phyloP scores from a whole-genome alignment of 1,140 invertebrate genomes.

The Danaus melanippus region DNA sequence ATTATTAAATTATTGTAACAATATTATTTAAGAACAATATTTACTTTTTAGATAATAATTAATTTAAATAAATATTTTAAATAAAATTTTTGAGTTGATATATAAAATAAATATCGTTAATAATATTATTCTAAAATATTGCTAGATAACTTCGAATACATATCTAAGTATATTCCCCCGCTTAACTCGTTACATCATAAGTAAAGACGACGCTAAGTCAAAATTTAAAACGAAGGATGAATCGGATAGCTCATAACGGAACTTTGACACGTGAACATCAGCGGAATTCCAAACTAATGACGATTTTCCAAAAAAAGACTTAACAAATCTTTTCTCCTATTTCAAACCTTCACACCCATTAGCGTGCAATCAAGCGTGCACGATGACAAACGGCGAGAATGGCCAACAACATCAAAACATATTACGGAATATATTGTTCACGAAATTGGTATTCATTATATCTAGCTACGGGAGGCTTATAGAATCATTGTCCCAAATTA shows the following conservation, averaged over 20 bases:
- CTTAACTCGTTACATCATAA: too few relatives aligned
- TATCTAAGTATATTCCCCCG: too few relatives aligned
- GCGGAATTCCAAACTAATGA: slow-evolving; percentile 21
- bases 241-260: slow-evolving; percentile 25
- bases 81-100: too few relatives aligned
- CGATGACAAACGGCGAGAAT: slow-evolving; percentile 41
- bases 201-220: too few relatives aligned
- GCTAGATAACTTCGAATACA: too few relatives aligned
- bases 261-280: slow-evolving; percentile 22
- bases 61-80: too few relatives aligned
- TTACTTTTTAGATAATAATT: too few relatives aligned
- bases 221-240: slow-evolving; percentile 4
- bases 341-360: slow-evolving; percentile 40
- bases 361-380: slow-evolving; percentile 38
- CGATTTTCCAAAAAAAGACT: slow-evolving; percentile 23
- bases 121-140: too few relatives aligned
- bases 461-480: slow-evolving; percentile 48
- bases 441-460: slow-evolving; percentile 54
- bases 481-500: slow-evolving; percentile 36
- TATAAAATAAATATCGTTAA: too few relatives aligned
- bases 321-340: slow-evolving; percentile 36
- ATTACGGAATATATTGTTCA: slow-evolving; percentile 55
- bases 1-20: neutral
- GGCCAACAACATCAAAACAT: slow-evolving; percentile 63
- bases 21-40: slow-evolving; percentile 2